Evolutionary conservation across 2,113 vertebrate genomes (phyloP).

Genomic region (Peromyscus maniculatus): DNA sequence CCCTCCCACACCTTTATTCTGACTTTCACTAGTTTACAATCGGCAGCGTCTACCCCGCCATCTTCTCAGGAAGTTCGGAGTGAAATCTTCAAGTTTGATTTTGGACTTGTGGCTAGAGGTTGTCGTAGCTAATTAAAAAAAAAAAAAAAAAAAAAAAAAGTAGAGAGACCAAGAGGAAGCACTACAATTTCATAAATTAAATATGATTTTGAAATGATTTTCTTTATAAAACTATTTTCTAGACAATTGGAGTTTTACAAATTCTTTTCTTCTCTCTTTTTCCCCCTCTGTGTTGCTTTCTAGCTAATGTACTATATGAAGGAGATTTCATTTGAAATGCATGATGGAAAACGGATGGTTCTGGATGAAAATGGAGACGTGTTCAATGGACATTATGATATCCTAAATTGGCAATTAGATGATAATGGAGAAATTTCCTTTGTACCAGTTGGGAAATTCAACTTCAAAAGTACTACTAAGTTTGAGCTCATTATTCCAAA

Average conservation of each 20-base stretch:
- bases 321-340: slow-evolving; percentile 86
- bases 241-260: neutral
- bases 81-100: neutral
- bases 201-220: slow-evolving; percentile 35
- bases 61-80: neutral
- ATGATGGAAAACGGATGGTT: slow-evolving; percentile 85
- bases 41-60: neutral
- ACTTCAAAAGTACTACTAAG: slow-evolving; percentile 58
- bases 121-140: neutral
- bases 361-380: slow-evolving; percentile 88
- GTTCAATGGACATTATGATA: slow-evolving; percentile 88
- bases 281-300: slow-evolving; percentile 11
- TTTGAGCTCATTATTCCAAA: slow-evolving; percentile 81
- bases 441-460: slow-evolving; percentile 87
- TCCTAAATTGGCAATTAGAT: slow-evolving; percentile 91
- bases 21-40: neutral
- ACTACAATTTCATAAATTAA: neutral
- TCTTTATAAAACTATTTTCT: slow-evolving; percentile 10
- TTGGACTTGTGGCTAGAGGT: neutral
- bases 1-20: neutral
- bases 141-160: neutral
- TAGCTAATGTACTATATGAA: slow-evolving; percentile 94
- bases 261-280: neutral
- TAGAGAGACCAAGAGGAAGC: neutral
- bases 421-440: slow-evolving; percentile 86